Percentiles rank a stretch among this genome's conserved stretches.
These are phyloP conservation scores for Heliconius sara DNA, from an alignment of 2,888 invertebrate genomes.

Conservation along the genomic window DNA sequence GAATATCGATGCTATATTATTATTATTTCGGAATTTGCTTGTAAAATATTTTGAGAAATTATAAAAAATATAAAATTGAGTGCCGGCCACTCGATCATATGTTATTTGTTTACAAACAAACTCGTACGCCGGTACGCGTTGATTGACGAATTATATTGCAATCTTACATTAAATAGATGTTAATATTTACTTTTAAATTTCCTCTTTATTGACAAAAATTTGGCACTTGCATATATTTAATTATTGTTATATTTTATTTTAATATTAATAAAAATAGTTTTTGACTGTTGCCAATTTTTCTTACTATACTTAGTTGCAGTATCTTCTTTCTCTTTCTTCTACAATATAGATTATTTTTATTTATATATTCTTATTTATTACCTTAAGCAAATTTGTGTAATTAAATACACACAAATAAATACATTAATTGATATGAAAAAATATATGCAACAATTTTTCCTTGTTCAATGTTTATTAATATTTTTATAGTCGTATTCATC, in stretches of 20 bases:
- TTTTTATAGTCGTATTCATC: background rate
- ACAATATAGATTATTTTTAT: background rate
- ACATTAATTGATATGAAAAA: background rate
- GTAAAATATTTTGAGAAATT: slow-evolving; percentile 53
- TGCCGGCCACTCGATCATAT: slow-evolving; percentile 66
- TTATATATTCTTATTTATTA: background rate
- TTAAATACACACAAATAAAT: background rate
- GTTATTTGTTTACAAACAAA: slow-evolving; percentile 83
- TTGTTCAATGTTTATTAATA: background rate
- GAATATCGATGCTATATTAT: slow-evolving; percentile 46
- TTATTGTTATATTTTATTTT: background rate
- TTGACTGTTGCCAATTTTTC: background rate
- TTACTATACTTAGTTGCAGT: background rate
- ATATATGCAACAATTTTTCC: background rate
- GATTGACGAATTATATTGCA: slow-evolving; percentile 47
- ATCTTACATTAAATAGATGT: slow-evolving; percentile 36
- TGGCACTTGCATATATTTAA: background rate
- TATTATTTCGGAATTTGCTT: slow-evolving; percentile 53
- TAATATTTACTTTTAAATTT: slow-evolving; percentile 29
- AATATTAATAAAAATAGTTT: background rate
- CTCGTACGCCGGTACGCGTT: slow-evolving; percentile 66
- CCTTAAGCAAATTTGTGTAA: slow-evolving; percentile 1
- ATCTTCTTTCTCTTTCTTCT: background rate
- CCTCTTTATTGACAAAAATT: background rate
- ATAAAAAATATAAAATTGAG: slow-evolving; percentile 49